Evolutionary conservation across 2,797 vertebrate species (phyloP), one percentile per base, ranked within the genome.

Genomic region (Galaxias olidus): DNA sequence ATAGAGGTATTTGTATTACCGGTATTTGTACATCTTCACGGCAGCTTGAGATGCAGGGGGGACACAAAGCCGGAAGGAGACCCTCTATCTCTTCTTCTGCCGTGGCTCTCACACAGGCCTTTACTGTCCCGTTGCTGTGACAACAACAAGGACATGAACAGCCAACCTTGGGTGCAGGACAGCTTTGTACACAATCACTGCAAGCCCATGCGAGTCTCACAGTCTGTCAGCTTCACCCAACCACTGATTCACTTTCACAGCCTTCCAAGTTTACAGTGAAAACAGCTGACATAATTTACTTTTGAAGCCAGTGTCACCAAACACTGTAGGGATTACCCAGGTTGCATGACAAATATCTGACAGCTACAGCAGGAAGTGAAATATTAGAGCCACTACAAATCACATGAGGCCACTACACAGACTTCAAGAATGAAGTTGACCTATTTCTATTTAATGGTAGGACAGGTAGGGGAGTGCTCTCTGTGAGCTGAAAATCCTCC

Each of bases 51-150:
- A 15, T 17, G 20, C 14, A 53, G 51, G 50, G 20, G 14, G 20
- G 30, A 45, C 44, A 45, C 49, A 10, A 60, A 63, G 17, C 73
- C 69, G 2, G 11, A 1, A 12, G 56, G 30, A 41, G 30, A 4
- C 10, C 52, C 10, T 40, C 20, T 53, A 30, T 68, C 11, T 49
- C 72, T 73, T 69, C 64, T 69, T 46, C 58, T 44, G 48, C 55
- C 14, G 48, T 30, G 50, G 50, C 19, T 9, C 68, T 69, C 72
- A 74, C 73, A 51, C 59, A 75, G 67, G 61, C 42, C 64, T 81
- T 52, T 41, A 83, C 48, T 64, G 19, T 83, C 75, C 74, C 76
- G 84, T 88, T 89, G 84, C 86, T 87, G 81, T 88, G 87, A 87
- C 86, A 88, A 87, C 84, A 71, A 72, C 78, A 79, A 81, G 73